Conservation (phyloP, 2,113 vertebrate genomes). For the Neotoma lepida region DNA sequence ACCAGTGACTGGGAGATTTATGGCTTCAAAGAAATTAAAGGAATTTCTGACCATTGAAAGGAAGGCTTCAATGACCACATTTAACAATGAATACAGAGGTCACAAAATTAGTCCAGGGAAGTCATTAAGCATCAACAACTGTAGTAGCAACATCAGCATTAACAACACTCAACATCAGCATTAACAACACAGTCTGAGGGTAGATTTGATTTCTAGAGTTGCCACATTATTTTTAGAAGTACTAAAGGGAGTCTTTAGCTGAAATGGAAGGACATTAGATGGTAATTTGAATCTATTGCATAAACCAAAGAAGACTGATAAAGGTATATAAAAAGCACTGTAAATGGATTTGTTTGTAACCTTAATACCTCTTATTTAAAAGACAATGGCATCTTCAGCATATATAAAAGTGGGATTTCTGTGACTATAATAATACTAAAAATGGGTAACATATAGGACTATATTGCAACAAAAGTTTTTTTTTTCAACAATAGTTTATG, state of each 20-base stretch:
- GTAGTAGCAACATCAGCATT: neutral
- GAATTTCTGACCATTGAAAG: neutral
- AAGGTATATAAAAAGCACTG: neutral
- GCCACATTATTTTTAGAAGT: neutral
- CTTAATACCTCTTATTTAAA: neutral
- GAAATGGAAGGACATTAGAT: neutral
- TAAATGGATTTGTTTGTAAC: neutral
- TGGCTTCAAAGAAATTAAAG: neutral
- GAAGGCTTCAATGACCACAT: neutral
- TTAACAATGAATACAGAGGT: neutral
- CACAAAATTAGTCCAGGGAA: neutral
- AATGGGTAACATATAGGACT: neutral
- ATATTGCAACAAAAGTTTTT: neutral
- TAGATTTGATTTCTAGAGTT: neutral
- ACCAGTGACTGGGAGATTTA: neutral
- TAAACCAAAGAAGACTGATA: neutral
- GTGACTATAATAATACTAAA: neutral
- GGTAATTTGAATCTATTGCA: neutral
- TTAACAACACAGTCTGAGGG: neutral
- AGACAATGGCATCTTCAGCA: neutral
- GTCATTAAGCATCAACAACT: neutral
- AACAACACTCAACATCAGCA: neutral
- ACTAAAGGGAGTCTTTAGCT: neutral
- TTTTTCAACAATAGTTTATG: neutral
- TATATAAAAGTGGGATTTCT: neutral